Conservation (phyloP, 2,797 vertebrate species). For the Phyllotis vaccarum region DNA sequence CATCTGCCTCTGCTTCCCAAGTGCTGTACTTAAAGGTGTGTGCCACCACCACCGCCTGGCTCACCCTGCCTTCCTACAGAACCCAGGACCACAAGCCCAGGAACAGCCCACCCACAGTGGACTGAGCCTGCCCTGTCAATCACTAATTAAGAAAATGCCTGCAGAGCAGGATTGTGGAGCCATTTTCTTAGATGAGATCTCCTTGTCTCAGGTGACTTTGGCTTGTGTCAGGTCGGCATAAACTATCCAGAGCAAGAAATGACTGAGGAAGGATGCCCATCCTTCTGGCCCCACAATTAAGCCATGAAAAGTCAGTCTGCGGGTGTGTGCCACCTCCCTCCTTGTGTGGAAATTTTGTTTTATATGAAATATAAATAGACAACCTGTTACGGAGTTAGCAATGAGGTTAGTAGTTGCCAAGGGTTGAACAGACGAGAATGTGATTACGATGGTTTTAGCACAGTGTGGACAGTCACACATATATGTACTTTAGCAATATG, state of each 20-base stretch:
- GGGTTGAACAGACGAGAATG: background rate
- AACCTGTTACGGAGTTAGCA: background rate
- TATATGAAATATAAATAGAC: constrained; percentile 1
- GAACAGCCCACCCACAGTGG: too few species aligned
- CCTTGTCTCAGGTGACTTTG: background rate
- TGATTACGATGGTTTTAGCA: background rate
- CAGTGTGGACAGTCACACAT: background rate
- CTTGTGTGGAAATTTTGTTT: background rate
- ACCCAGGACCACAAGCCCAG: too few species aligned
- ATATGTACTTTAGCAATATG: background rate
- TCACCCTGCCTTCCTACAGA: too few species aligned
- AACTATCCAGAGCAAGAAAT: background rate
- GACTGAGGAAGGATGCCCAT: background rate
- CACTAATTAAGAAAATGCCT: background rate
- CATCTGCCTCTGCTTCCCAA: background rate
- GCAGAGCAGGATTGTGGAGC: background rate
- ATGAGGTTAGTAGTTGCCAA: background rate
- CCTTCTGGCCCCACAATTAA: background rate
- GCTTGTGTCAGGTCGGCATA: background rate
- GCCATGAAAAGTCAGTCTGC: background rate
- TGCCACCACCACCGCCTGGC: too few species aligned
- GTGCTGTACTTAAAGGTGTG: background rate
- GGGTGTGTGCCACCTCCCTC: background rate
- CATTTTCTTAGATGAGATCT: background rate
- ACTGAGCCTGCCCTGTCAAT: too few species aligned